phyloP scores from a whole-genome alignment of 2,888 invertebrate species.

The Vanessa cardui region DNA sequence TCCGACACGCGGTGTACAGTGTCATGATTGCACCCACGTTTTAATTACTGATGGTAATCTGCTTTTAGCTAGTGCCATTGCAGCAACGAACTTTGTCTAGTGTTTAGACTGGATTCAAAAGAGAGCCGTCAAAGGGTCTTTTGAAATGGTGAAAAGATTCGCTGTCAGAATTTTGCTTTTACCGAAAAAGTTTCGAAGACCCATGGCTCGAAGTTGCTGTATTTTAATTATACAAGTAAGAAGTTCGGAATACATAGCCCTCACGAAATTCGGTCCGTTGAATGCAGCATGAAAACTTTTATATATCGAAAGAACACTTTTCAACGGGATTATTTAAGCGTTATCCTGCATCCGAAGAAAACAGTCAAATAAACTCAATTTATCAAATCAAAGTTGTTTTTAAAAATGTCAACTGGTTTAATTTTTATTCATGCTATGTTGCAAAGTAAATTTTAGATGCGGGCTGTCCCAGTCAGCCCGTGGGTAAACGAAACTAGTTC shows the following conservation, averaged over 20 bases:
- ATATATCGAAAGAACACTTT: neutral
- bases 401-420: neutral
- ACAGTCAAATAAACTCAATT: neutral
- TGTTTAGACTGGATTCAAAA: slow-evolving; percentile 55
- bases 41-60: slow-evolving; percentile 72
- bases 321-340: neutral
- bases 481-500: slow-evolving; percentile 31
- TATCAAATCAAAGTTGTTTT: neutral
- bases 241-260: slow-evolving; percentile 12
- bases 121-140: slow-evolving; percentile 47
- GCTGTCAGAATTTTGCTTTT: slow-evolving; percentile 42
- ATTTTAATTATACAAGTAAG: slow-evolving; percentile 30
- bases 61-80: slow-evolving; percentile 52
- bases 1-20: slow-evolving; percentile 37
- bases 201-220: slow-evolving; percentile 35
- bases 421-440: slow-evolving; percentile 16
- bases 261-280: neutral
- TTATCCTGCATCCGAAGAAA: slow-evolving; percentile 1
- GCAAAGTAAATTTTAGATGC: slow-evolving; percentile 21
- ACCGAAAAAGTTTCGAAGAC: slow-evolving; percentile 38
- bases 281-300: slow-evolving; percentile 19
- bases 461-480: slow-evolving; percentile 18
- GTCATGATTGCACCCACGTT: slow-evolving; percentile 50
- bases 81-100: slow-evolving; percentile 51
- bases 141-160: slow-evolving; percentile 48